Base-by-base conservation (phyloP, 2,113 vertebrate species). In the Bettongia penicillata region DNA sequence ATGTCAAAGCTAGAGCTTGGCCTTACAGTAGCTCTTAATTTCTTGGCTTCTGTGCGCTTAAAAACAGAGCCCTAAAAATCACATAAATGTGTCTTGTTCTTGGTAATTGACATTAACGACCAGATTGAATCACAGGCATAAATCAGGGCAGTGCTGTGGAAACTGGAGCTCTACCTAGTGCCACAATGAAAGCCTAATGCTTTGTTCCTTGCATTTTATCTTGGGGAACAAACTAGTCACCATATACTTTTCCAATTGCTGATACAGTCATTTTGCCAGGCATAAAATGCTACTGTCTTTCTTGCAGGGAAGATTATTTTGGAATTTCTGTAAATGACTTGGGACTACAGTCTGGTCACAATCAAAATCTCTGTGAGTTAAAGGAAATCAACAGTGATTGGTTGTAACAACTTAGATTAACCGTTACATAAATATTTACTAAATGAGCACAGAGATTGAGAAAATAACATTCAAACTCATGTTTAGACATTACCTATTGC, bases 31-130 rank as follows among this genome's bases (percentile, higher is more conserved):
- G 98, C 96, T 98, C 97, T 95, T 94, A 96, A 91, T 95, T 98
- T 97, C 96, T 97, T 96, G 91, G 84, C 84, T 97, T 98, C 98
- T 97, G 97, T 96, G 96, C 97, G 95, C 96, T 98, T 97, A 97
- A 98, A 97, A 98, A 97, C 96, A 98, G 97, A 97, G 93, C 93
- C 95, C 98, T 95, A 84, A 22, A 97, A 96, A 49, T 97, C 8
- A 12, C 95, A 96, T 89, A 94, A 97, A 96, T 96, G 96, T 97
- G 57, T 97, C 97, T 98, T 97, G 96, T 98, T 98, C 98, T 94
- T 95, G 95, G 95, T 98, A 98, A 97, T 93, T 98, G 97, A 98
- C 96, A 96, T 95, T 97, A 98, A 98, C 97, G 97, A 97, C 98
- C 94, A 96, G 97, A 97, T 95, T 97, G 98, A 98, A 97, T 94